A percentile compares a stretch with the other conserved stretches of the same genome.
phyloP scores from a whole-genome alignment of 1,140 invertebrate species.

The Steinernema feltiae region DNA sequence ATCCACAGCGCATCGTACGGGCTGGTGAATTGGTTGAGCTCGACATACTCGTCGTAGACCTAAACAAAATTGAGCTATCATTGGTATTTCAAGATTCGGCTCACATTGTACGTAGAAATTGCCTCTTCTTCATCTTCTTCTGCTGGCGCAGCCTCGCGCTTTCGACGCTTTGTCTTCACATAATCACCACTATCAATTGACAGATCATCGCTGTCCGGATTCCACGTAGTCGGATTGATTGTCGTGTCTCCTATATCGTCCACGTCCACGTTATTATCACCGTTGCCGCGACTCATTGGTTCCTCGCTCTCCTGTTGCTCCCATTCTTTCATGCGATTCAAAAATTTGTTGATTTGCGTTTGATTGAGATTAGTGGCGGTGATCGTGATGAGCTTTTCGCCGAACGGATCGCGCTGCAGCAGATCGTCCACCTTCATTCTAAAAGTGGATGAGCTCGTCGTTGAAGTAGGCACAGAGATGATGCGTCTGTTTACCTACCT shows the following conservation, averaged over 20 bases:
- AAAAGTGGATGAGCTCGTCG: not conserved
- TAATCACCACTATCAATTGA: slow-evolving; percentile 40
- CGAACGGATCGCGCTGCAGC: slow-evolving; percentile 51
- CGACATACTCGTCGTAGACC: slow-evolving; percentile 51
- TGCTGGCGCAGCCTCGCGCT: slow-evolving; percentile 26
- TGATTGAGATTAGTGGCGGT: slow-evolving; percentile 50
- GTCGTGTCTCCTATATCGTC: slow-evolving; percentile 17
- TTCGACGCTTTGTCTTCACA: slow-evolving; percentile 19
- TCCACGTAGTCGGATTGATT: slow-evolving; percentile 18
- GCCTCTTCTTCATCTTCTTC: slow-evolving; percentile 45
- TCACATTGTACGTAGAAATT: slow-evolving; percentile 50
- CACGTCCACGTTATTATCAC: slow-evolving; percentile 19
- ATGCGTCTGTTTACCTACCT: slow-evolving; percentile 26
- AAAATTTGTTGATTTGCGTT: slow-evolving; percentile 49
- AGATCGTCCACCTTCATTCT: slow-evolving; percentile 38
- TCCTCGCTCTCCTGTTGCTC: slow-evolving; percentile 21
- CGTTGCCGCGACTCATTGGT: not conserved
- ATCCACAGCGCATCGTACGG: slow-evolving; percentile 55
- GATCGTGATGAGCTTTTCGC: slow-evolving; percentile 55
- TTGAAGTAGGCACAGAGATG: not conserved
- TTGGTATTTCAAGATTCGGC: not conserved
- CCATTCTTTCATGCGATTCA: slow-evolving; percentile 46
- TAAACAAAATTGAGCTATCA: slow-evolving; percentile 16
- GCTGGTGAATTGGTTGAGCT: slow-evolving; percentile 53
- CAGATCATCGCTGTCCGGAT: slow-evolving; percentile 35